Evolutionary conservation across 2,888 invertebrate species (phyloP).

Genomic region (Bhutanitis thaidina): DNA sequence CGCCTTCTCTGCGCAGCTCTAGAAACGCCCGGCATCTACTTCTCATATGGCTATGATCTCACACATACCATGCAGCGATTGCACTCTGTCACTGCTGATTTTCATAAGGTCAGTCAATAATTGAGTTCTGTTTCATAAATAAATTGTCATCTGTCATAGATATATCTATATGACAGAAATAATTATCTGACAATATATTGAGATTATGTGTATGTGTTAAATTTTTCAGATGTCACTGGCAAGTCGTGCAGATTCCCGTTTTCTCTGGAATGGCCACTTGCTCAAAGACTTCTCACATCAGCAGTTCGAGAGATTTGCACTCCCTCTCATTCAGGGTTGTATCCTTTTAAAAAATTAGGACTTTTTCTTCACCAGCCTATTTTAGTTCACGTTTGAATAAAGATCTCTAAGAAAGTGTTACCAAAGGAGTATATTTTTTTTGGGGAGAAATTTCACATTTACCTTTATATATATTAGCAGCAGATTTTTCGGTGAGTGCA

Average conservation of each 20-base stretch:
- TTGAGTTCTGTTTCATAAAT: neutral
- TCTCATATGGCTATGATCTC: constrained; percentile 95
- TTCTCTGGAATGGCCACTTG: constrained; percentile 95
- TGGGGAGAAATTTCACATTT: too few relatives aligned
- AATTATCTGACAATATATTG: too few relatives aligned
- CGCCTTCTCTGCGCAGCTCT: constrained; percentile 91
- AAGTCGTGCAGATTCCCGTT: constrained; percentile 90
- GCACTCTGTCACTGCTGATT: constrained; percentile 90
- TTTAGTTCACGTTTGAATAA: too few relatives aligned
- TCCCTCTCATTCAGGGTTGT: constrained; percentile 96
- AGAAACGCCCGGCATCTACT: constrained; percentile 93
- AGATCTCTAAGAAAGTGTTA: too few relatives aligned
- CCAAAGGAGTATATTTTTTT: too few relatives aligned
- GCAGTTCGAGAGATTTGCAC: constrained; percentile 88
- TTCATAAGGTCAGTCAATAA: constrained; percentile 81
- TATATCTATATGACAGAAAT: too few relatives aligned
- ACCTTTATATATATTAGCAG: too few relatives aligned
- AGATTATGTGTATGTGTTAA: too few relatives aligned
- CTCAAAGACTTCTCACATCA: constrained; percentile 87
- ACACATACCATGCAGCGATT: constrained; percentile 94
- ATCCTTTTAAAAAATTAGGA: constrained; percentile 71
- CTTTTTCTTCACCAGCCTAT: too few relatives aligned
- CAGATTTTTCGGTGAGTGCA: too few relatives aligned
- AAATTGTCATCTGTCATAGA: too few relatives aligned
- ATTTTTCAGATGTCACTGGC: constrained; percentile 83